phyloP scores from a whole-genome alignment of 1,140 invertebrate genomes.

The Procambarus clarkii region DNA sequence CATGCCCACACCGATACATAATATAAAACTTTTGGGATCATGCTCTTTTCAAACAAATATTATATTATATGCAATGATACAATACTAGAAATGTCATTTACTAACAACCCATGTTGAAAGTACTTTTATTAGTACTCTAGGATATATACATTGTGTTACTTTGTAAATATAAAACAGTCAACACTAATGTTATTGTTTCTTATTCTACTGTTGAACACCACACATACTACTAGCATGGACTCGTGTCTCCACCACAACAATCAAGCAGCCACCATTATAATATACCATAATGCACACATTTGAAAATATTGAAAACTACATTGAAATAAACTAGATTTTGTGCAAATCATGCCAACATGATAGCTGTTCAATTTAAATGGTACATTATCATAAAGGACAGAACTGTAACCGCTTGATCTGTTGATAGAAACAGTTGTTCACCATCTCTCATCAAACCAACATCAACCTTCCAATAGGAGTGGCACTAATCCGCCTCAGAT shows the following conservation, averaged over 20 bases:
- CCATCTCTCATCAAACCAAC: background rate
- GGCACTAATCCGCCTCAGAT: conserved; percentile 29
- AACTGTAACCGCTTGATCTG: background rate
- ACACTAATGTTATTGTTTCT: background rate
- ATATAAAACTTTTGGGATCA: background rate
- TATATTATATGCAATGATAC: background rate
- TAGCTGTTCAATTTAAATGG: background rate
- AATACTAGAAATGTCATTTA: background rate
- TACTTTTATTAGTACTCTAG: too few species aligned
- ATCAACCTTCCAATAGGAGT: conserved; percentile 44
- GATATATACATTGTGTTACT: background rate
- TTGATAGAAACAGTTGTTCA: background rate
- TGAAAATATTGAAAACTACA: background rate
- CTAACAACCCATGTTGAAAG: too few species aligned
- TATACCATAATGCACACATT: background rate
- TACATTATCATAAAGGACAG: background rate
- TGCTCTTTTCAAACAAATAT: background rate
- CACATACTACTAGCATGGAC: background rate
- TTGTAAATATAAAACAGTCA: background rate
- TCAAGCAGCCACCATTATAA: background rate
- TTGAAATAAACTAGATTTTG: background rate
- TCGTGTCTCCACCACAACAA: background rate
- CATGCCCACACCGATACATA: background rate
- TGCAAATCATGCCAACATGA: background rate
- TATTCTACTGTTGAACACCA: background rate